Percentiles rank a stretch among this genome's conserved stretches.
phyloP scores from a whole-genome alignment of 2,888 invertebrate species.

The Drosophila mercatorum region DNA sequence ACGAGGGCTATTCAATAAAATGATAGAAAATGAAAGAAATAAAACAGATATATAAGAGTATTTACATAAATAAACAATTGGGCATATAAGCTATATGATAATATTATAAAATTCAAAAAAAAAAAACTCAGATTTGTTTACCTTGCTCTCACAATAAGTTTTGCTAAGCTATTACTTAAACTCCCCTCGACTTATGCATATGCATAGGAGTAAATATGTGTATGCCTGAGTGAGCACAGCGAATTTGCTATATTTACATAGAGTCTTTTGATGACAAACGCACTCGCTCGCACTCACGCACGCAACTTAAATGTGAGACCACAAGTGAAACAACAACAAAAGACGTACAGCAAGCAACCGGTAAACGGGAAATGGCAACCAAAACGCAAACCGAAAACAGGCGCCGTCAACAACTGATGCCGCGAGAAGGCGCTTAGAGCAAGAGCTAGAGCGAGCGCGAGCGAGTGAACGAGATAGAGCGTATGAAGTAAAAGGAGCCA shows the following conservation, averaged over 20 bases:
- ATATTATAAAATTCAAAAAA: not conserved
- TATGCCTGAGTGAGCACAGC: constrained; percentile 21
- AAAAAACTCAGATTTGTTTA: too few species aligned
- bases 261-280: constrained; percentile 53
- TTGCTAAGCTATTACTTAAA: not conserved
- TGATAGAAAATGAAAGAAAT: not conserved
- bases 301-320: constrained; percentile 42
- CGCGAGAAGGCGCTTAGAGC: constrained; percentile 5
- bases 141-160: not conserved
- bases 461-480: constrained; percentile 4
- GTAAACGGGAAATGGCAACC: constrained; percentile 62
- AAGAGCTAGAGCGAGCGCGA: not conserved
- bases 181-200: constrained; percentile 17
- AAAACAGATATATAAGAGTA: not conserved
- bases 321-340: constrained; percentile 40
- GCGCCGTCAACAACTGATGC: constrained; percentile 36
- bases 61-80: not conserved
- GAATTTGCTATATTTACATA: constrained; percentile 40
- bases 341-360: constrained; percentile 25
- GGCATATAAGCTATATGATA: too few species aligned
- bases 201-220: not conserved
- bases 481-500: constrained; percentile 63
- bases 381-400: constrained; percentile 61
- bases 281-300: constrained; percentile 30
- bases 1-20: constrained; percentile 1